These are phyloP conservation scores for Formica selysi DNA, from an alignment of 1,140 invertebrate genomes.

Conservation along the genomic window DNA sequence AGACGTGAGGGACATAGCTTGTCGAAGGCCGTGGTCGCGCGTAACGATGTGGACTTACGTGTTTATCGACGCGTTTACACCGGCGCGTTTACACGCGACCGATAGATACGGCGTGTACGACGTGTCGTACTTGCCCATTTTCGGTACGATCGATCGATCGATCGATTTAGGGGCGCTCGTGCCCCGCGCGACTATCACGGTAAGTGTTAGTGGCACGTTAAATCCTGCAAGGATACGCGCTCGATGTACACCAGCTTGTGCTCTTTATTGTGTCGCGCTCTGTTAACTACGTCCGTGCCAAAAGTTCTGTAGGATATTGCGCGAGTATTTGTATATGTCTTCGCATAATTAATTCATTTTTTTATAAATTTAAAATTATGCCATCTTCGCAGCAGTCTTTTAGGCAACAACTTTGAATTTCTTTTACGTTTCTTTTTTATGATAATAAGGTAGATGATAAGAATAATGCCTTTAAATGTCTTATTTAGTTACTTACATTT, in stretches of 20 bases:
- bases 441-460: background rate
- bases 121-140: constrained; percentile 35
- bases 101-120: constrained; percentile 22
- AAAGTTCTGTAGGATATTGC: background rate
- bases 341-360: background rate
- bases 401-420: background rate
- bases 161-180: constrained; percentile 29
- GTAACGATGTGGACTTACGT: constrained; percentile 78
- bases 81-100: constrained; percentile 67
- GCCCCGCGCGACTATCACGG: background rate
- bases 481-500: background rate
- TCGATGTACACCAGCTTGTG: background rate
- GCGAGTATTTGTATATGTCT: background rate
- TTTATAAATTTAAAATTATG: constrained; percentile 19
- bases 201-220: constrained; percentile 38
- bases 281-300: background rate
- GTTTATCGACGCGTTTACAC: constrained; percentile 76
- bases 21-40: constrained; percentile 68
- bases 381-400: background rate
- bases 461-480: background rate
- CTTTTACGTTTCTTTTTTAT: background rate
- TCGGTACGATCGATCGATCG: constrained; percentile 35
- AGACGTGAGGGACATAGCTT: constrained; percentile 66
- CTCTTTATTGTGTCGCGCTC: background rate
- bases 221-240: constrained; percentile 59